phyloP scores from a whole-genome alignment of 2,113 vertebrate species.

The Galeopterus variegatus region DNA sequence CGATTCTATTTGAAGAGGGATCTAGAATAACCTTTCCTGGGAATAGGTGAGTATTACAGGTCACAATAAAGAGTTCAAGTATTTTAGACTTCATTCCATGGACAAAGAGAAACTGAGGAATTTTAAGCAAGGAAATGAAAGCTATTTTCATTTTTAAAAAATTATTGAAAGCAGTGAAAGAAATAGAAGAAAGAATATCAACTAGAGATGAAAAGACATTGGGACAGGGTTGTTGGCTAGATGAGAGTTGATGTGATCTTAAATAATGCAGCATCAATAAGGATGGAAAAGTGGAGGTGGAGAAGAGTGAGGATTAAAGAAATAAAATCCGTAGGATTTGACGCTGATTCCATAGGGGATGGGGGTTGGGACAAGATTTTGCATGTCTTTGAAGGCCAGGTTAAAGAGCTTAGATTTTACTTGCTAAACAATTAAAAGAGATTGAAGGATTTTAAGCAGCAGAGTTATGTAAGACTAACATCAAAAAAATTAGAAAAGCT shows the following conservation, averaged over 20 bases:
- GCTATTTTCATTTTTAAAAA: background rate
- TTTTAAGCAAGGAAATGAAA: background rate
- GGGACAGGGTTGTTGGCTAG: background rate
- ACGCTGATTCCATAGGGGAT: background rate
- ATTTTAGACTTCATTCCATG: background rate
- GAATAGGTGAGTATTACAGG: background rate
- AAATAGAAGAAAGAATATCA: background rate
- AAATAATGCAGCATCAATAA: background rate
- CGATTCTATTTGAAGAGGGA: background rate
- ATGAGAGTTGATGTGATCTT: background rate
- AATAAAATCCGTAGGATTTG: background rate
- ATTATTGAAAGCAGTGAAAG: background rate
- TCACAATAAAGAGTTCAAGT: background rate
- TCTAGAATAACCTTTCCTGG: background rate
- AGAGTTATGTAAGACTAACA: background rate
- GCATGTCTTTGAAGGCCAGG: background rate
- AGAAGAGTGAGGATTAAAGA: background rate
- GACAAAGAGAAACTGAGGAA: background rate
- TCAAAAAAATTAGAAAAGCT: conserved; percentile 45
- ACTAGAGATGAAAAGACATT: background rate
- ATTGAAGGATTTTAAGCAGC: background rate
- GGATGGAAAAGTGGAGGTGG: background rate
- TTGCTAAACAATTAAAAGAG: conserved; percentile 15
- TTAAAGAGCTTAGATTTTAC: background rate
- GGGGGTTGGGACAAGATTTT: background rate